Evolutionary conservation across 2,888 invertebrate genomes (phyloP).

Genomic region (Acanthococcus lagerstroemiae): DNA sequence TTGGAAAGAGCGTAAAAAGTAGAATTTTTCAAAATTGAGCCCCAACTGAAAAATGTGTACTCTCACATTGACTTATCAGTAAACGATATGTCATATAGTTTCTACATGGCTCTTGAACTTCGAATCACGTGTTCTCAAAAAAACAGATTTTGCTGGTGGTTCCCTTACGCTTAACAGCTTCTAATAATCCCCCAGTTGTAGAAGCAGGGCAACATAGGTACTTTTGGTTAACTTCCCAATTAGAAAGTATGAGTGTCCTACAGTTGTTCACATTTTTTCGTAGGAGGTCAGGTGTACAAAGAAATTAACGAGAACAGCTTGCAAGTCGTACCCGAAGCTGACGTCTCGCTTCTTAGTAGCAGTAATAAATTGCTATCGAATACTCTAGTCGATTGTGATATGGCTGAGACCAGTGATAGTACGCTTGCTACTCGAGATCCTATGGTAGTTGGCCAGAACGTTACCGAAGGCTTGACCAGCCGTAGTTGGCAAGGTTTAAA

Average conservation of each 20-base stretch:
- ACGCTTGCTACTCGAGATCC: conserved; percentile 48
- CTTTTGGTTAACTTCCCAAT: no score
- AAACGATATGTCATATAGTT: no score
- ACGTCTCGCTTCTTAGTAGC: conserved; percentile 31
- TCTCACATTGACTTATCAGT: no score
- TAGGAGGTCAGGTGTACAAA: conserved; percentile 41
- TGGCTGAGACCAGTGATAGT: not conserved
- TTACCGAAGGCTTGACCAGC: conserved; percentile 53
- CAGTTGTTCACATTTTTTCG: not conserved
- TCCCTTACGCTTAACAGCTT: no score
- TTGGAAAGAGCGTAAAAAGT: no score
- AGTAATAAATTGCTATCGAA: not conserved
- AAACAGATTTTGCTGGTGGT: no score
- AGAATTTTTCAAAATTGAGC: no score
- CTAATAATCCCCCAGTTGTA: no score
- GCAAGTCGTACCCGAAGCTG: not conserved
- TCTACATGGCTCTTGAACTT: no score
- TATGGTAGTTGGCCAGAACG: conserved; percentile 58
- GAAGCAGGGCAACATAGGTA: no score
- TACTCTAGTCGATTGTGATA: not conserved
- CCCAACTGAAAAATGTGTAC: no score
- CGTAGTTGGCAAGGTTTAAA: conserved; percentile 81
- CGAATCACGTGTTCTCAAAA: no score
- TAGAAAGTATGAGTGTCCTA: not conserved
- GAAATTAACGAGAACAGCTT: conserved; percentile 25